Evolutionary conservation across 2,797 vertebrate genomes (phyloP), one percentile per base, ranked within the genome.

Genomic region (Eleutherodactylus coqui): DNA sequence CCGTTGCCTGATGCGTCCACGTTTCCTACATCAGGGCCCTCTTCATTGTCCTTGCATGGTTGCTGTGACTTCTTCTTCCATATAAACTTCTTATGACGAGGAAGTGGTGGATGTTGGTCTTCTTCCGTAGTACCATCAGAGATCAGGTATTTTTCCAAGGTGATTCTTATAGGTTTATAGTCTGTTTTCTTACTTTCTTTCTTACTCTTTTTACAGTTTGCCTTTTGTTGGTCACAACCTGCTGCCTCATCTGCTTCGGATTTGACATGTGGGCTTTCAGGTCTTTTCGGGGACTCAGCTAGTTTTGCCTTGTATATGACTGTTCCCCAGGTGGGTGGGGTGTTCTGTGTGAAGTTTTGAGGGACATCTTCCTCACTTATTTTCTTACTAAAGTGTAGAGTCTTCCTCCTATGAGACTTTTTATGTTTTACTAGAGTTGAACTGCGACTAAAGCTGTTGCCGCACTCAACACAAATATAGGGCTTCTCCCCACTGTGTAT

Each of bases 401-500:
- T 87, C 70, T 75, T 87, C 32, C 90, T 88, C 0, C 85, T 88
- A 36, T 92, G 91, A 0, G 76, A 85, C 4, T 41, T 89, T 47
- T 41, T 88, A 38, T 92, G 92, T 81, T 90, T 90, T 29, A 88
- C 90, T 41, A 93, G 89, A 32, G 90, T 90, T 0, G 89, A 91
- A 41, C 79, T 83, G 11, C 90, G 90, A 78, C 91, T 91, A 60
- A 93, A 93, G 85, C 90, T 91, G 49, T 93, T 91, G n/a, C 91
- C 92, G 17, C 92, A 93, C 32, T 92, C 91, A 0, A 91, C 91
- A 85, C 92, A 93, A 75, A 90, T 90, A 76, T 92, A 93, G 0
- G 92, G 92, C 70, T 90, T 92, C 77, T 93, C 92, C 14, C 91
- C 92, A 0, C 91, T 92, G 85, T 93, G 92, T 32, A 91, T 91